These are phyloP conservation scores for Porphyrio hochstetteri DNA, from an alignment of 2,113 vertebrate genomes.

Conservation along the genomic window DNA sequence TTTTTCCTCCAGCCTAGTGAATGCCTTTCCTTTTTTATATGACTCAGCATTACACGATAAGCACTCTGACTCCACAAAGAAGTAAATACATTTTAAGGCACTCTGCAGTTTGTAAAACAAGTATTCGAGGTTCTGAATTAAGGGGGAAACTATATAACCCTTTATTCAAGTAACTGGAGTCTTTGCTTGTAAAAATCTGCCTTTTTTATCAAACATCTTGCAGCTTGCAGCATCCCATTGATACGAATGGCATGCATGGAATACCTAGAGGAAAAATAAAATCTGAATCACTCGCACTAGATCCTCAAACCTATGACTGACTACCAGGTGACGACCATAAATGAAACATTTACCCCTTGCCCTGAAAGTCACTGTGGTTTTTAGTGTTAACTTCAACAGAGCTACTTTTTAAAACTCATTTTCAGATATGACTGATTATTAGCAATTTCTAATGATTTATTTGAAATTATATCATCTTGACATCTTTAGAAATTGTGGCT, in stretches of 20 bases:
- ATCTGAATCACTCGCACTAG: neutral
- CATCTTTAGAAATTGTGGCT: neutral
- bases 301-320: neutral
- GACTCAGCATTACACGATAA: slow-evolving; percentile 42
- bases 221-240: neutral
- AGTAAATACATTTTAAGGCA: slow-evolving; percentile 19
- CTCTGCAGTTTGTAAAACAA: slow-evolving; percentile 40
- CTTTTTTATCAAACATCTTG: neutral
- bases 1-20: neutral
- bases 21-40: neutral
- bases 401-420: neutral
- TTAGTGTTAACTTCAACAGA: neutral
- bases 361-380: neutral
- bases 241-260: neutral
- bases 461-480: neutral
- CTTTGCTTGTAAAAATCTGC: slow-evolving; percentile 24
- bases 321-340: neutral
- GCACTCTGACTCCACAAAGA: neutral
- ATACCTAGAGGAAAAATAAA: slow-evolving; percentile 15
- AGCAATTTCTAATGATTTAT: neutral
- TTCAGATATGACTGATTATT: neutral
- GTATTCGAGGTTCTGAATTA: neutral
- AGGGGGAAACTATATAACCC: neutral
- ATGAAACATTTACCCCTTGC: neutral
- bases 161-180: neutral